phyloP scores from a whole-genome alignment of 2,797 vertebrate species.

The Enteromius viviparus region DNA sequence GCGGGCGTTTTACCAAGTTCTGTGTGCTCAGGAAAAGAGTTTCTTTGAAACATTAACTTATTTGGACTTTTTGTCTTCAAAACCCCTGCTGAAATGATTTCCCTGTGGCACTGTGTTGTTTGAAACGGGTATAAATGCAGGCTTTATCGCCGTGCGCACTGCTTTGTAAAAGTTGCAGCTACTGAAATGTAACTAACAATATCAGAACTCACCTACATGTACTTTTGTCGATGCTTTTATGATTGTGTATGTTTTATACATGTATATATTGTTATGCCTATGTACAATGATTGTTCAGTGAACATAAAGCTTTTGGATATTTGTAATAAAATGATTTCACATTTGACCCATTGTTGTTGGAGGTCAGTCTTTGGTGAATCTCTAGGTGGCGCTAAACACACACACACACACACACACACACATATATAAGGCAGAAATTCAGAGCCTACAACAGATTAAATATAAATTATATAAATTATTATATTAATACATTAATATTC shows the following conservation, averaged over 20 bases:
- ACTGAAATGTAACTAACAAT: not conserved
- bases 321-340: slow-evolving; percentile 53
- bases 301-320: not conserved
- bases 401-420: slow-evolving; percentile 2
- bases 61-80: slow-evolving; percentile 17
- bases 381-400: slow-evolving; percentile 18
- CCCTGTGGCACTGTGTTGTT: not conserved
- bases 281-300: slow-evolving; percentile 46
- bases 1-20: not conserved
- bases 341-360: not conserved
- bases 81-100: slow-evolving; percentile 20
- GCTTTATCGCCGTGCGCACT: not conserved
- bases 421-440: not conserved
- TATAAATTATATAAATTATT: not conserved
- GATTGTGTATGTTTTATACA: slow-evolving; percentile 53
- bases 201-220: not conserved
- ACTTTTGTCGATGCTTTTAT: slow-evolving; percentile 1
- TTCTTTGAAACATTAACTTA: slow-evolving; percentile 41
- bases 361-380: not conserved
- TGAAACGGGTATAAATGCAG: slow-evolving; percentile 21
- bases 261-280: slow-evolving; percentile 52
- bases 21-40: not conserved
- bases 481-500: not conserved
- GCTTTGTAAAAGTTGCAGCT: slow-evolving; percentile 6
- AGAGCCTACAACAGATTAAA: not conserved